Percentiles rank a stretch among this genome's conserved stretches.
Conservation (phyloP, 2,113 vertebrate genomes). For the Scatophagus argus region DNA sequence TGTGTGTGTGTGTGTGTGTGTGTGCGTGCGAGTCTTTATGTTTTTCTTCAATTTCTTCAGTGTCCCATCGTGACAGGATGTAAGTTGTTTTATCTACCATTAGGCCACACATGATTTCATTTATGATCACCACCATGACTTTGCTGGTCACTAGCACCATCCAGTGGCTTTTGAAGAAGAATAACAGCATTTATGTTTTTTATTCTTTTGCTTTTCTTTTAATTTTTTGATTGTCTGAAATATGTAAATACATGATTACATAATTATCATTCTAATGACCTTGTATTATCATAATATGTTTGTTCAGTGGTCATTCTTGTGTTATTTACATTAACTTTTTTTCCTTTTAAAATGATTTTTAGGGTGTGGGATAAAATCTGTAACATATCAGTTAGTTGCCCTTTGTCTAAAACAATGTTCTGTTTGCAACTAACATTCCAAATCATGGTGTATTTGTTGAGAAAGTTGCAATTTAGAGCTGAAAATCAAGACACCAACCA, state of each 20-base stretch:
- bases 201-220: constrained; percentile 13
- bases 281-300: constrained; percentile 54
- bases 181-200: constrained; percentile 51
- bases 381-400: constrained; percentile 56
- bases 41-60: constrained; percentile 1
- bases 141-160: constrained; percentile 74
- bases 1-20: too few species aligned
- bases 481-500: constrained; percentile 4
- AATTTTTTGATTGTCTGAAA: constrained; percentile 26
- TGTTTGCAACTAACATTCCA: constrained; percentile 62
- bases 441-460: constrained; percentile 27
- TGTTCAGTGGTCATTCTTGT: constrained; percentile 54
- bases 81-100: constrained; percentile 23
- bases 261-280: constrained; percentile 57
- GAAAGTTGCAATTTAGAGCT: constrained; percentile 32
- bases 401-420: constrained; percentile 26
- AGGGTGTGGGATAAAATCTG: constrained; percentile 18
- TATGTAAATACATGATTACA: constrained; percentile 79
- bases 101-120: constrained; percentile 30
- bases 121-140: constrained; percentile 39
- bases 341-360: constrained; percentile 44
- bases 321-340: constrained; percentile 34
- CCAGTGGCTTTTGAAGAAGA: constrained; percentile 71
- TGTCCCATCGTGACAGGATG: constrained; percentile 34
- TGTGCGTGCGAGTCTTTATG: too few species aligned